Conservation (phyloP, 1,140 invertebrate species). For the Pomacea maculata region DNA sequence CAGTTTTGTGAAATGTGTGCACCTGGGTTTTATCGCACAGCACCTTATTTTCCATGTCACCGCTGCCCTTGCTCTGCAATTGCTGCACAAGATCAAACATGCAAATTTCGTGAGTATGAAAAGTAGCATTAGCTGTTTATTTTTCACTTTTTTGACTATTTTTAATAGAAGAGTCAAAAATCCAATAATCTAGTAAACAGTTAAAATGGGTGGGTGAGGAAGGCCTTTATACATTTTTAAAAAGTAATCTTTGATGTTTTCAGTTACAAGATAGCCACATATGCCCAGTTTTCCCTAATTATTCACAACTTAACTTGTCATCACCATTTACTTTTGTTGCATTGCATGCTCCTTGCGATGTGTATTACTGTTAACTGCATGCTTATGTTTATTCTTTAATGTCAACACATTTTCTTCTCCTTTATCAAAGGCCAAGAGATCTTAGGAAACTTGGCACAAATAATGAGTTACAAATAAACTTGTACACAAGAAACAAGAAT, state of each 20-base stretch:
- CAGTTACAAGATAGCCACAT: too few relatives aligned
- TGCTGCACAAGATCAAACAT: conserved; percentile 29
- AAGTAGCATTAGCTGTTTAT: not conserved
- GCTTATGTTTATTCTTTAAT: not conserved
- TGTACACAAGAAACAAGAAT: too few relatives aligned
- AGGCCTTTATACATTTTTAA: too few relatives aligned
- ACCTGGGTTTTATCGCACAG: conserved; percentile 41
- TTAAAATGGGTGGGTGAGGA: not conserved
- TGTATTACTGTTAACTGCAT: not conserved
- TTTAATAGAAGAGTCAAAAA: not conserved
- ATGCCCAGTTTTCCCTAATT: too few relatives aligned
- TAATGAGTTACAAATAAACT: too few relatives aligned
- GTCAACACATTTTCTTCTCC: not conserved
- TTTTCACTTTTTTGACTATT: not conserved
- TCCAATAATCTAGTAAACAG: not conserved
- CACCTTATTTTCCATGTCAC: conserved; percentile 41
- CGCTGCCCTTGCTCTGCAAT: conserved; percentile 41
- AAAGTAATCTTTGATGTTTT: too few relatives aligned
- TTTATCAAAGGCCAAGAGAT: not conserved
- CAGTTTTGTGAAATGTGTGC: conserved; percentile 48
- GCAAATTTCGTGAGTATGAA: conserved; percentile 44
- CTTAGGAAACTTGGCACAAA: too few relatives aligned
- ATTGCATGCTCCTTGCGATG: not conserved
- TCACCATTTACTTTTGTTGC: too few relatives aligned
- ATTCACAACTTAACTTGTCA: too few relatives aligned